A percentile compares a stretch with the other conserved stretches of the same genome.
phyloP scores from a whole-genome alignment of 2,888 invertebrate species.

The Synergus gifuensis region DNA sequence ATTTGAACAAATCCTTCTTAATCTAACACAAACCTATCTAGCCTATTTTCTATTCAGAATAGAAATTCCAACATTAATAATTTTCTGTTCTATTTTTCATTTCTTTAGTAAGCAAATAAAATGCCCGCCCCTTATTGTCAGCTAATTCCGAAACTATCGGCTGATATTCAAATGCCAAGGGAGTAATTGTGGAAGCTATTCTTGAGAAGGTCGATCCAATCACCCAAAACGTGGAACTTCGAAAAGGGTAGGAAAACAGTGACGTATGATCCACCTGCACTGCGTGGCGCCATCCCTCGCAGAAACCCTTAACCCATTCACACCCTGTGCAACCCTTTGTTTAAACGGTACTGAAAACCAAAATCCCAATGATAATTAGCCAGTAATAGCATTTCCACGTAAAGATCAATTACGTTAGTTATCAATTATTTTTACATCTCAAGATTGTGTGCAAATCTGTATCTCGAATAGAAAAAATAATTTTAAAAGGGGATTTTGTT shows the following conservation, averaged over 20 bases:
- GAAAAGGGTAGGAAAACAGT: slow-evolving; percentile 50
- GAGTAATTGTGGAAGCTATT: slow-evolving; percentile 30
- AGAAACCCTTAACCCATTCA: slow-evolving; percentile 51
- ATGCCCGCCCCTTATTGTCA: neutral
- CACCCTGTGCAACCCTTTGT: slow-evolving; percentile 59
- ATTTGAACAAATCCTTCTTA: no score
- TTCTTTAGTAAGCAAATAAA: neutral
- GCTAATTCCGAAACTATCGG: neutral
- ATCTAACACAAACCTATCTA: neutral
- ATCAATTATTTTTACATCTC: neutral
- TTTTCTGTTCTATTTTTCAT: no score
- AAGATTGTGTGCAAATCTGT: neutral
- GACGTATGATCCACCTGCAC: slow-evolving; percentile 12
- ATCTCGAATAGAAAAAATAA: no score
- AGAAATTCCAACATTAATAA: no score
- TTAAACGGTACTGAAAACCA: slow-evolving; percentile 47
- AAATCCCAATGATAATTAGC: slow-evolving; percentile 23
- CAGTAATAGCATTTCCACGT: no score
- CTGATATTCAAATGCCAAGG: slow-evolving; percentile 15
- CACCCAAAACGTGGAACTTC: slow-evolving; percentile 41
- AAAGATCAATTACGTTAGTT: no score
- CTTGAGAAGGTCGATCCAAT: slow-evolving; percentile 50
- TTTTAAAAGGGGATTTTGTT: no score
- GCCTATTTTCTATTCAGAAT: no score
- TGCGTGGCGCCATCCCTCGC: slow-evolving; percentile 57